phyloP scores from a whole-genome alignment of 2,797 vertebrate species.

The Xiphorhynchus erythropygius region DNA sequence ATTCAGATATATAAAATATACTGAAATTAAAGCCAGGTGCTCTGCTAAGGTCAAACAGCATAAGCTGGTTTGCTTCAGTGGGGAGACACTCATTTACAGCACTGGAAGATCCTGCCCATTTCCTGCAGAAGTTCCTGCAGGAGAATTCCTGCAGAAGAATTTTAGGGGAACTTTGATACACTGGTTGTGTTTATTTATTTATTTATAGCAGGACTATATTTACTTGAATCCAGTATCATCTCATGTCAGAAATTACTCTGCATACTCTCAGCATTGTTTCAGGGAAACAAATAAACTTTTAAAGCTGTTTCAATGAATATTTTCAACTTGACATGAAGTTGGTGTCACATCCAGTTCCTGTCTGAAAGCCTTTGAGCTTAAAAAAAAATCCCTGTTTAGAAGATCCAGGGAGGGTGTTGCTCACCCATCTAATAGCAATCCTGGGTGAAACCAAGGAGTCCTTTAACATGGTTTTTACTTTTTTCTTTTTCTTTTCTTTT shows the following conservation, averaged over 20 bases:
- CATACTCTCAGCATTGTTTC: background rate
- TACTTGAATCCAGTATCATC: background rate
- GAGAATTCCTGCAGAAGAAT: too few species aligned
- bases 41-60: background rate
- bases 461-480: background rate
- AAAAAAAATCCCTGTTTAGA: background rate
- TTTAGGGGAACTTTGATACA: background rate
- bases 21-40: background rate
- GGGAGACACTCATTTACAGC: background rate
- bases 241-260: background rate
- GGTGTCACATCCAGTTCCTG: background rate
- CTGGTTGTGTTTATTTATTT: background rate
- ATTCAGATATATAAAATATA: background rate
- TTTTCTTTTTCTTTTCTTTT: too few species aligned
- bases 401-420: background rate
- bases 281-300: background rate
- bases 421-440: fast-evolving
- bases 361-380: background rate
- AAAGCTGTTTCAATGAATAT: background rate
- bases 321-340: background rate
- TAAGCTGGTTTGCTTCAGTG: background rate
- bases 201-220: background rate
- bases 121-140: background rate
- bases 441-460: background rate
- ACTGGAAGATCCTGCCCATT: background rate